A percentile compares a stretch with the other conserved stretches of the same genome.
Evolutionary conservation across 2,888 invertebrate genomes (phyloP).

Genomic region (Octodonta nipae): DNA sequence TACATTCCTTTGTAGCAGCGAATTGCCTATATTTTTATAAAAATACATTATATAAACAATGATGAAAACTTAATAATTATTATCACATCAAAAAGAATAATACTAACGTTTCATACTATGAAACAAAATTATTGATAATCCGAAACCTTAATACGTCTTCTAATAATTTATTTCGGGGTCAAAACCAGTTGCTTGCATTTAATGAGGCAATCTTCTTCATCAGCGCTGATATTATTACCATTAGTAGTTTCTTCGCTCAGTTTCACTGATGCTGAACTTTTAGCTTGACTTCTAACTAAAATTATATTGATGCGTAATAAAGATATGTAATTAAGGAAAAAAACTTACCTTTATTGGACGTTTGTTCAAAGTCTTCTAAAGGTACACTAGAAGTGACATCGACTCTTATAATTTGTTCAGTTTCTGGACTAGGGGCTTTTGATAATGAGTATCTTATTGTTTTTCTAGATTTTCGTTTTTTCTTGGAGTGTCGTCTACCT

Average conservation of each 20-base stretch:
- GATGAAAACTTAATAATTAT: too few relatives aligned
- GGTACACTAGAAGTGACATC: constrained; percentile 32
- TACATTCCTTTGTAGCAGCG: too few relatives aligned
- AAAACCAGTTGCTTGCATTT: constrained; percentile 22
- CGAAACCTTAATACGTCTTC: too few relatives aligned
- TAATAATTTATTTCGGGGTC: constrained; percentile 17
- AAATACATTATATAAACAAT: too few relatives aligned
- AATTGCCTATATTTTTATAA: too few relatives aligned
- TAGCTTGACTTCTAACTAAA: background rate
- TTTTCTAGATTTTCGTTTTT: constrained; percentile 20
- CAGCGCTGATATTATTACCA: constrained; percentile 8
- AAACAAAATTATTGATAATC: too few relatives aligned
- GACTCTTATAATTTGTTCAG: constrained; percentile 32
- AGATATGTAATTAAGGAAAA: too few relatives aligned
- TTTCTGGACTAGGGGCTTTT: constrained; percentile 31
- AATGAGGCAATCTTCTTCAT: constrained; percentile 22
- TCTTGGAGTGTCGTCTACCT: constrained; percentile 9
- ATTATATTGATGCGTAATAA: background rate
- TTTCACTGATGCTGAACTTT: too few relatives aligned
- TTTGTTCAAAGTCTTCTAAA: constrained; percentile 16
- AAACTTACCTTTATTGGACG: too few relatives aligned
- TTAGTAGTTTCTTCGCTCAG: too few relatives aligned
- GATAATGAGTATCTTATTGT: constrained; percentile 28
- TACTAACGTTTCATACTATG: too few relatives aligned
- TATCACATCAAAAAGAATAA: too few relatives aligned